phyloP scores from a whole-genome alignment of 2,113 vertebrate species.

The Sisor rabdophorus region DNA sequence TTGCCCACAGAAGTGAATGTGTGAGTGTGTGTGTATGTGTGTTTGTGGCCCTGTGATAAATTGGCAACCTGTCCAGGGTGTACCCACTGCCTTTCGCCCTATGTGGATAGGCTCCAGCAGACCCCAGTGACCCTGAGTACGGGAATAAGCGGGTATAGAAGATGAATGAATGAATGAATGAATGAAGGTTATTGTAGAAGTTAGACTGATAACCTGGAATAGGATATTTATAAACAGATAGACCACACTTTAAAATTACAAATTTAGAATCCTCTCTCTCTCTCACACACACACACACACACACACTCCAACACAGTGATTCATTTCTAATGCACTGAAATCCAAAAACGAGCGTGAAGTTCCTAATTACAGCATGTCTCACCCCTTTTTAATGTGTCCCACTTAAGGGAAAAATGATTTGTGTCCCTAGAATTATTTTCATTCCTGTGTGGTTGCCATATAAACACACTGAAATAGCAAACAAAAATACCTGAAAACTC shows the following conservation, averaged over 20 bases:
- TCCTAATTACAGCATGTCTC: not conserved
- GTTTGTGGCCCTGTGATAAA: too few relatives aligned
- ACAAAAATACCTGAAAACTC: not conserved
- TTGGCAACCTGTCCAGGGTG: too few relatives aligned
- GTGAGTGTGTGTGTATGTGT: too few relatives aligned
- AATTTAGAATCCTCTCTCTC: not conserved
- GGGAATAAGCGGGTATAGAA: too few relatives aligned
- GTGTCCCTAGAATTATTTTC: not conserved
- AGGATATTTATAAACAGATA: too few relatives aligned
- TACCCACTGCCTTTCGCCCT: too few relatives aligned
- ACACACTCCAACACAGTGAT: not conserved
- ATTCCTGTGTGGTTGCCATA: not conserved
- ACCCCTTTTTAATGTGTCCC: not conserved
- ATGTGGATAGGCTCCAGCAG: too few relatives aligned
- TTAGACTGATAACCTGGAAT: too few relatives aligned
- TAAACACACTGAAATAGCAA: not conserved
- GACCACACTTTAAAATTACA: not conserved
- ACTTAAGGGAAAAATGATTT: not conserved
- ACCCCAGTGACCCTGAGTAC: too few relatives aligned
- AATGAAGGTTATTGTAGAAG: too few relatives aligned
- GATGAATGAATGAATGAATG: too few relatives aligned
- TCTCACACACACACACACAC: not conserved
- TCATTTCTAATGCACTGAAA: constrained; percentile 1
- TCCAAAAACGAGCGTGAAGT: not conserved
- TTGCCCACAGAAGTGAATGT: too few relatives aligned